Base-by-base conservation (phyloP, 2,797 vertebrate species). In the Rhincodon typus region DNA sequence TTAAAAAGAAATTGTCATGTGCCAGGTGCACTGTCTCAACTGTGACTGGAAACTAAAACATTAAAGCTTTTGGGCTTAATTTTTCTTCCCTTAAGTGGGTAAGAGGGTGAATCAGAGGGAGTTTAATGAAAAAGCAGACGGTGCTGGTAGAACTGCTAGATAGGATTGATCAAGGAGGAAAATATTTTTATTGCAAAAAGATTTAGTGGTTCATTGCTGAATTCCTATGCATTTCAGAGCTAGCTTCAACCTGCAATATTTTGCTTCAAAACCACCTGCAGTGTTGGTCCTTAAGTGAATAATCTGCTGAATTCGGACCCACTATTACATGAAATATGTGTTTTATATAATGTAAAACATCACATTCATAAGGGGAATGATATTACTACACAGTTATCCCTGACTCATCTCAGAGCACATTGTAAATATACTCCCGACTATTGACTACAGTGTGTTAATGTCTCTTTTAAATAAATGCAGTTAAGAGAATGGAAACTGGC, bases 21-120 rank as follows among this genome's bases (percentile, higher is more conserved):
- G 98, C 98, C 98, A 99, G 98, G 98, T 97, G 97, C 98, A 98
- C 97, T 96, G 97, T 97, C 97, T 98, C 98, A 98, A 98, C 98
- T 98, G 97, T 97, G 97, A 98, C 98, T 97, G 97, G 97, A 97
- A 97, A 97, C 97, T 97, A 98, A 98, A 98, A 94, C 97, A 98
- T 98, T 97, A 97, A 98, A 98, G 98, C 98, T 98, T 97, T 97
- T 96, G 96, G 97, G 98, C 97, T 97, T 98, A 98, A 98, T 98
- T 98, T 98, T 98, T 97, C 96, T 97, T 96, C 94, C 95, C 95
- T 57, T 96, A 96, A 27, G 27, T 90, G 34, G 34, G 5, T n/a
- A 34, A 19, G 53, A 57, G 57, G 88, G 57, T 19, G 27, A 62
- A 57, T 21, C 88, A 66, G 88, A 57, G 5, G 4, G 57, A 66